Evolutionary conservation across 2,888 invertebrate genomes (phyloP).

Genomic region (Amphiduros pacificus): DNA sequence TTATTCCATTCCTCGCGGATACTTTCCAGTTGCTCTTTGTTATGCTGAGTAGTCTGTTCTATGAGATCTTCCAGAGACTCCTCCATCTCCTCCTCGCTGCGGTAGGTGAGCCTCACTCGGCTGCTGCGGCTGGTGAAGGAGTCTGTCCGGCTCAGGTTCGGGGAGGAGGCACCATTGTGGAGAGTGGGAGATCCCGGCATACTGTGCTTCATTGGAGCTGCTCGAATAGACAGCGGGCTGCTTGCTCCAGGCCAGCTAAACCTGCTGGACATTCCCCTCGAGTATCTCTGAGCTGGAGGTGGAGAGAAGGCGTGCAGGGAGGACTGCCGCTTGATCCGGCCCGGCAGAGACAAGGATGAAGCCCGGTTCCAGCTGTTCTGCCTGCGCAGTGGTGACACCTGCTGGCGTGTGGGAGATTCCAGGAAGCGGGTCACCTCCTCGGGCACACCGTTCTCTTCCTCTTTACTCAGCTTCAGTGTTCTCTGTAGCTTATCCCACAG

Average conservation of each 20-base stretch:
- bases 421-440: too few relatives aligned
- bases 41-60: background rate
- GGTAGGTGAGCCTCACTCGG: background rate
- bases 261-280: background rate
- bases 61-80: background rate
- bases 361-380: too few relatives aligned
- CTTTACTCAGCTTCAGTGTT: background rate
- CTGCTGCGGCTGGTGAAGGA: background rate
- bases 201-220: too few relatives aligned
- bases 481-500: background rate
- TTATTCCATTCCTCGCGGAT: background rate
- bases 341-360: too few relatives aligned
- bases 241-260: background rate
- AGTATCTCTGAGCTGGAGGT: background rate
- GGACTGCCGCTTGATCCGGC: too few relatives aligned
- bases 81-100: background rate
- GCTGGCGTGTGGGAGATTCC: too few relatives aligned
- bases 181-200: background rate
- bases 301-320: too few relatives aligned
- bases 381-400: too few relatives aligned
- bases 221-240: too few relatives aligned
- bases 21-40: background rate
- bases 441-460: too few relatives aligned
- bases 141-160: slow-evolving; percentile 1
- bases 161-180: too few relatives aligned